These are phyloP conservation scores for Anguilla japonica DNA, from an alignment of 2,113 vertebrate genomes.

Conservation along the genomic window DNA sequence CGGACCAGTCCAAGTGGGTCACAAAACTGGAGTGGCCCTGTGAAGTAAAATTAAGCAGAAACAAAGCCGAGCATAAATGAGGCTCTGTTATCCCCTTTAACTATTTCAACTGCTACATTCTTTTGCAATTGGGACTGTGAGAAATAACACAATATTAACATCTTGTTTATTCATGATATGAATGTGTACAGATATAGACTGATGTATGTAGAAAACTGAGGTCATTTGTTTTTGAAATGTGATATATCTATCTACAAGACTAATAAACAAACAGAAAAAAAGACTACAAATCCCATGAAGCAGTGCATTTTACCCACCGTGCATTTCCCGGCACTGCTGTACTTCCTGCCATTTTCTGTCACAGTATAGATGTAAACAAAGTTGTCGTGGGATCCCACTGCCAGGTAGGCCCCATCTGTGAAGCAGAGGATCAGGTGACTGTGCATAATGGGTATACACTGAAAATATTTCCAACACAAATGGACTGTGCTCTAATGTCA, in stretches of 20 bases:
- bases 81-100: too few species aligned
- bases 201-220: too few species aligned
- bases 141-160: background rate
- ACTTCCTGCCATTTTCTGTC: slow-evolving; percentile 75
- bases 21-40: slow-evolving; percentile 91
- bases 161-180: background rate
- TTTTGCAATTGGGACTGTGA: background rate
- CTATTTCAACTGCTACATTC: background rate
- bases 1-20: slow-evolving; percentile 86
- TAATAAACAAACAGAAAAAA: background rate
- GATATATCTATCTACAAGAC: background rate
- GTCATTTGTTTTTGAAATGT: too few species aligned
- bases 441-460: background rate
- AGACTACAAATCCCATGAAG: background rate
- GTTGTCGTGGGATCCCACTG: slow-evolving; percentile 85
- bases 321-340: slow-evolving; percentile 76
- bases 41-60: background rate
- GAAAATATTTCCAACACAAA: background rate
- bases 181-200: background rate
- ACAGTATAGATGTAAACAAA: slow-evolving; percentile 87
- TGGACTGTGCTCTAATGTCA: background rate
- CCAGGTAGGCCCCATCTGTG: slow-evolving; percentile 74
- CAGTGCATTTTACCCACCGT: slow-evolving; percentile 57
- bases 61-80: background rate
- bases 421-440: slow-evolving; percentile 15